Base-by-base conservation (phyloP, 1,140 invertebrate species). In the Meloidogyne chitwoodi region DNA sequence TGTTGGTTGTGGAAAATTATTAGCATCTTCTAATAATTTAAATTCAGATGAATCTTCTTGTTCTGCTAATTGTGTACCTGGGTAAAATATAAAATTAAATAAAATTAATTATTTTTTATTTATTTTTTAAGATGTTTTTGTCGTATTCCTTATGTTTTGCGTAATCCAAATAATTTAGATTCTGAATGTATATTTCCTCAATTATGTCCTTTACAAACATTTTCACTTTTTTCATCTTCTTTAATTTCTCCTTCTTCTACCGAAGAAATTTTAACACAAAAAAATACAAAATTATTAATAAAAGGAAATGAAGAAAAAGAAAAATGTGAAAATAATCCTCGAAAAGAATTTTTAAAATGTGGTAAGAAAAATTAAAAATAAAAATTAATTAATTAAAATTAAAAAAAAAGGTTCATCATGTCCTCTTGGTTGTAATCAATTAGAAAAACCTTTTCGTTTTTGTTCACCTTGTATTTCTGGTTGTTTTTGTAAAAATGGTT, bases 401-500 rank as follows among this genome's bases (percentile, higher is more conserved):
- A 44, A 12, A 61, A 27, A 27, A 26, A 34, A 61, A 73, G 78
- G 76, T 29, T 73, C 77, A 14, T 72, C 78, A 8, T 79, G 78
- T 71, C 78, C 78, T 14, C 34, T 79, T 24, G 78, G 77, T 24
- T 79, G 78, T 64, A 68, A 81, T 56, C 78, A 74, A 27, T 27
- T 68, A 64, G 22, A 16, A 11, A 24, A 27, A 14, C 67, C 72
- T 26, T 24, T 14, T 27, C 78, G 38, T 41, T 27, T 31, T 6
- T 79, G 78, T 61, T 61, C 78, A 16, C 78, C 78, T 12, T 79
- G 78, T 69, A 78, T 66, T 24, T 64, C 78, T 64, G 78, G 78
- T 41, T 79, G 78, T 61, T 79, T 79, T 41, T 79, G 78, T 48
- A 63, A 74, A 64, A 79, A 79, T 74, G 77, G 77, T 80, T 19